Evolutionary conservation across 2,888 invertebrate species (phyloP).

Genomic region (Yponomeuta evonymella): DNA sequence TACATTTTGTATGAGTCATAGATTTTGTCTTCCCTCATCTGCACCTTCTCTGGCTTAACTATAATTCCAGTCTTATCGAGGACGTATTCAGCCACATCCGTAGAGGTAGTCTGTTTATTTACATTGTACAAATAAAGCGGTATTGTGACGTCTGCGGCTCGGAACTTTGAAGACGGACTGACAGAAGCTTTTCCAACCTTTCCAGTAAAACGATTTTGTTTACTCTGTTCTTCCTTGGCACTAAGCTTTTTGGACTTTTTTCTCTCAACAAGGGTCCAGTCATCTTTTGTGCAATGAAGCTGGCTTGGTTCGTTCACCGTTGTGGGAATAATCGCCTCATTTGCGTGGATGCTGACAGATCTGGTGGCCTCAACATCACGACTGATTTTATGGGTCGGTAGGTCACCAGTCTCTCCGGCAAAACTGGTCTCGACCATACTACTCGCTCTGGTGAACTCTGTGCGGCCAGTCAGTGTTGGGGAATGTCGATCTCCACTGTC

Average conservation of each 20-base stretch:
- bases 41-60: background rate
- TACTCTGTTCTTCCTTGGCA: background rate
- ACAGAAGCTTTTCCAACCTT: background rate
- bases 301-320: background rate
- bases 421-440: background rate
- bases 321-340: background rate
- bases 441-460: background rate
- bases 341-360: background rate
- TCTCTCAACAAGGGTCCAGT: background rate
- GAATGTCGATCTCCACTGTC: background rate
- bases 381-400: no score
- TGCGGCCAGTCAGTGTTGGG: background rate
- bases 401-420: no score
- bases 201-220: background rate
- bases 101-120: background rate
- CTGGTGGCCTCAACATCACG: background rate
- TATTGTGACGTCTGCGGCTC: background rate
- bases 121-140: conserved; percentile 6
- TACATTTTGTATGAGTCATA: conserved; percentile 10
- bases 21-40: background rate
- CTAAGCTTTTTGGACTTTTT: background rate
- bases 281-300: background rate
- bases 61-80: background rate
- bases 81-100: conserved; percentile 2
- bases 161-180: background rate